Percentiles rank a stretch among this genome's conserved stretches.
Evolutionary conservation across 2,888 invertebrate genomes (phyloP).

Genomic region (Resseliella maxima): DNA sequence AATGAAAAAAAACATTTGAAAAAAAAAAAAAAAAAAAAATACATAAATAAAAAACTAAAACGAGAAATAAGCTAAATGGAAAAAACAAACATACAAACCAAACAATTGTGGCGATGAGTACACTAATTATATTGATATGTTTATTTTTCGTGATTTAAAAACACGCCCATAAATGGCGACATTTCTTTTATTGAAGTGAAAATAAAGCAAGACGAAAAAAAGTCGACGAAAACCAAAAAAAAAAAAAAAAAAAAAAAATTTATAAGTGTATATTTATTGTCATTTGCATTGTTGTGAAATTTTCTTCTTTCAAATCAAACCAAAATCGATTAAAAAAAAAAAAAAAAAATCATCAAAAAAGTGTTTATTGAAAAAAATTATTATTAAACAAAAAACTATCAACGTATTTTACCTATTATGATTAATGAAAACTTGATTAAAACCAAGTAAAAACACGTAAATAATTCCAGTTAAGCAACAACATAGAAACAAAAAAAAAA

Average conservation of each 20-base stretch:
- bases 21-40: not conserved
- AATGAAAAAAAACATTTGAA: not conserved
- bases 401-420: conserved; percentile 40
- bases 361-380: conserved; percentile 36
- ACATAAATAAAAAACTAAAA: not conserved
- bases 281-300: conserved; percentile 49
- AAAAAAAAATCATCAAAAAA: not conserved
- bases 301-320: conserved; percentile 36
- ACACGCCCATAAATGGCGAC: not conserved
- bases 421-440: conserved; percentile 10
- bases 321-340: not conserved
- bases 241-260: not conserved
- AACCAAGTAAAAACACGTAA: not conserved
- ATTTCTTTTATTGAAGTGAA: not conserved
- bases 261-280: conserved; percentile 42
- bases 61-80: too few relatives aligned
- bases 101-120: not conserved
- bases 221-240: not conserved
- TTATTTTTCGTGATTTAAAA: not conserved
- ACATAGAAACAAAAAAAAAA: not conserved
- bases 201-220: too few relatives aligned
- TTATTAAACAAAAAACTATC: conserved; percentile 19
- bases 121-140: not conserved
- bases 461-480: not conserved
- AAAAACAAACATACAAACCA: too few relatives aligned